Percentiles rank a stretch among this genome's conserved stretches.
These are phyloP conservation scores for Oncorhynchus keta DNA, from an alignment of 2,113 vertebrate species.

Conservation along the genomic window DNA sequence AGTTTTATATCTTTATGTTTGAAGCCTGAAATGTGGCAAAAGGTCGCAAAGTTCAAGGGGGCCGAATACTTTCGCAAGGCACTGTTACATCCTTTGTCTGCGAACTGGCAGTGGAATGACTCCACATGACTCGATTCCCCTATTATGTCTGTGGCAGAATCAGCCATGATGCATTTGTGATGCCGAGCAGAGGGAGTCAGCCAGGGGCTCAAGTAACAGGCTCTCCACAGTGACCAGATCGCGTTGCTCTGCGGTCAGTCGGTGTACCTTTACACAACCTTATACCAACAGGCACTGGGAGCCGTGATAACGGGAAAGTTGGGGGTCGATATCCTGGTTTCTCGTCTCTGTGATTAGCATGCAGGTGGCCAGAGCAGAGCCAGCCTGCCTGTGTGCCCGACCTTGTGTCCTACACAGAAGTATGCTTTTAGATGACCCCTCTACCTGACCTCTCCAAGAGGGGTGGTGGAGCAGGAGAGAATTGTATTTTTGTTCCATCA, in stretches of 20 bases:
- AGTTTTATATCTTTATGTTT: too few relatives aligned
- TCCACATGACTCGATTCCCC: too few relatives aligned
- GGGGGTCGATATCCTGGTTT: conserved; percentile 27
- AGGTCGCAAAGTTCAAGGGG: too few relatives aligned
- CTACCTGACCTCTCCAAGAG: neutral
- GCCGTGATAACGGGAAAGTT: neutral
- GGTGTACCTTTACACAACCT: conserved; percentile 26
- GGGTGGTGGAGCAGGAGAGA: neutral
- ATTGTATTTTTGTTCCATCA: neutral
- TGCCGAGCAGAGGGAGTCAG: conserved; percentile 7
- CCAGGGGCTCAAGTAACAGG: conserved; percentile 6
- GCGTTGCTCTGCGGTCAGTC: conserved; percentile 21
- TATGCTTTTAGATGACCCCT: neutral
- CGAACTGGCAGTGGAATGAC: too few relatives aligned
- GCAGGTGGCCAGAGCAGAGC: neutral
- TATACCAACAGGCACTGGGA: neutral
- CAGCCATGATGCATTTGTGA: conserved; percentile 7
- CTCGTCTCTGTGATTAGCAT: neutral
- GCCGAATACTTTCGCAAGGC: too few relatives aligned
- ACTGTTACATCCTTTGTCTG: neutral
- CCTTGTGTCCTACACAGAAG: neutral
- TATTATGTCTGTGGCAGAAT: neutral
- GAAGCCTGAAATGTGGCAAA: too few relatives aligned
- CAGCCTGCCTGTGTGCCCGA: neutral
- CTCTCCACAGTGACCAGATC: conserved; percentile 21